Percentiles rank a stretch among this genome's conserved stretches.
These are phyloP conservation scores for Remorina albescens DNA, from an alignment of 2,797 vertebrate genomes.

Conservation along the genomic window DNA sequence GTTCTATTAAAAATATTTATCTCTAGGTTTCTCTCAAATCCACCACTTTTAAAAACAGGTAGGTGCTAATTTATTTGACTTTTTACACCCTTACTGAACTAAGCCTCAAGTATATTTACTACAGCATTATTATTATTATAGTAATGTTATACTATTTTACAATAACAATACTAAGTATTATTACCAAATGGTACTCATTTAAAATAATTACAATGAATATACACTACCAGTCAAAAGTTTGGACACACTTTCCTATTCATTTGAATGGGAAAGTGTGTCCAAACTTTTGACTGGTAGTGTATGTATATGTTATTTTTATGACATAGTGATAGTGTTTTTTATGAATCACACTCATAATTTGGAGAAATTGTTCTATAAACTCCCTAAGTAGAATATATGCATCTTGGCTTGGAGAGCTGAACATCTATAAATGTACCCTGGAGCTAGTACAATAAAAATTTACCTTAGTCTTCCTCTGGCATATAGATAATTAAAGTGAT, in stretches of 20 bases:
- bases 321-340: neutral
- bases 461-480: neutral
- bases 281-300: no score
- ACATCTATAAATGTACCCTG: neutral
- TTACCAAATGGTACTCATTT: no score
- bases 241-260: no score
- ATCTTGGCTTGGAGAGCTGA: neutral
- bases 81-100: neutral
- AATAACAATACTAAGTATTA: no score
- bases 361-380: neutral
- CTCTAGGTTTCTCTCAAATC: neutral
- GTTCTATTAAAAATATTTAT: neutral
- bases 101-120: neutral
- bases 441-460: neutral
- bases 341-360: neutral
- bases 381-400: neutral
- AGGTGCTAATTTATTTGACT: neutral
- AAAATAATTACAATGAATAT: no score
- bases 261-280: no score
- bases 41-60: neutral
- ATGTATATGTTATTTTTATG: neutral
- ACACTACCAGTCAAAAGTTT: no score
- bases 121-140: no score
- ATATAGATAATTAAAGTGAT: slow-evolving; percentile 6
- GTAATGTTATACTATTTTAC: no score